phyloP scores from a whole-genome alignment of 2,113 vertebrate genomes.

The Chrysemys picta region DNA sequence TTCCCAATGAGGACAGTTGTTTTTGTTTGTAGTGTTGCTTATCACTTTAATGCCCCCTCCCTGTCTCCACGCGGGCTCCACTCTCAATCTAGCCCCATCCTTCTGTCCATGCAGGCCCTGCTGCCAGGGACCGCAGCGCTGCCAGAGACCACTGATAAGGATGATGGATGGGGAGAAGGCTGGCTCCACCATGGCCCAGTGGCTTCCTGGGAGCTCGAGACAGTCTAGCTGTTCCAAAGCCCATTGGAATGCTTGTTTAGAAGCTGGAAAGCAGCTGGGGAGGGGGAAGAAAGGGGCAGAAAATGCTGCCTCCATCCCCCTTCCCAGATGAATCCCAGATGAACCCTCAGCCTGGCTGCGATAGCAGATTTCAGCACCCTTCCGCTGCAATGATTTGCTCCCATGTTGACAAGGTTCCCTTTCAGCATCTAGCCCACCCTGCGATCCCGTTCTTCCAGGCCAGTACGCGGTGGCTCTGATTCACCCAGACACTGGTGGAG shows the following conservation, averaged over 20 bases:
- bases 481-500: not conserved
- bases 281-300: not conserved
- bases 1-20: constrained; percentile 80
- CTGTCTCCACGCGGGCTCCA: constrained; percentile 56
- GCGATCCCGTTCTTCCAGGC: not conserved
- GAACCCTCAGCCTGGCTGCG: not conserved
- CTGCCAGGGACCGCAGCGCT: constrained; percentile 76
- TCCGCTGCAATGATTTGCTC: constrained; percentile 36
- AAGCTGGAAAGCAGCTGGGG: not conserved
- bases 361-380: constrained; percentile 38
- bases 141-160: constrained; percentile 91
- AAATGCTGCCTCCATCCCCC: constrained; percentile 39
- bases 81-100: constrained; percentile 23
- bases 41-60: constrained; percentile 69
- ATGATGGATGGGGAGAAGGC: constrained; percentile 90
- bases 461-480: not conserved
- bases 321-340: constrained; percentile 32
- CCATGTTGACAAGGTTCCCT: constrained; percentile 32
- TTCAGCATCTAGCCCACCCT: not conserved
- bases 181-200: constrained; percentile 89
- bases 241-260: constrained; percentile 63
- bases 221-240: constrained; percentile 70
- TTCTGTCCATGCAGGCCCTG: constrained; percentile 66
- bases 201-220: constrained; percentile 86
- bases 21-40: constrained; percentile 84